These are phyloP conservation scores for Lepidocyrtinus sp. DNA, from an alignment of 2,888 invertebrate species.

Conservation along the genomic window DNA sequence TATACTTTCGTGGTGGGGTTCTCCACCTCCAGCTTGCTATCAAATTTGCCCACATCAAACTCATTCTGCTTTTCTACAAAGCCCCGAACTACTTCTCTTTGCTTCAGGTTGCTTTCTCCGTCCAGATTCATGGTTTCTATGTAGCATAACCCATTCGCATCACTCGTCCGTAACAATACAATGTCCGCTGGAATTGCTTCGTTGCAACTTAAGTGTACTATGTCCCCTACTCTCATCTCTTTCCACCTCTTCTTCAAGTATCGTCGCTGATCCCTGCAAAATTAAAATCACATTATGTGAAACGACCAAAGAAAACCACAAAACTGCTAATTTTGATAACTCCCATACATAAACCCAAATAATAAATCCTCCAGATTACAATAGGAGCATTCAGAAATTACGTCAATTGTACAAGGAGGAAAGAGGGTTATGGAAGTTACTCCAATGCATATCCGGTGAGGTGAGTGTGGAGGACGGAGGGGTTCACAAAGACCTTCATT, in stretches of 20 bases:
- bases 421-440: background rate
- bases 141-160: constrained; percentile 90
- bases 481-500: too few species aligned
- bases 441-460: too few species aligned
- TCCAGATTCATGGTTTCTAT: constrained; percentile 97
- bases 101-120: constrained; percentile 96
- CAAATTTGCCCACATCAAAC: constrained; percentile 74
- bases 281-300: constrained; percentile 73
- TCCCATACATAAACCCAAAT: too few species aligned
- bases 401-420: background rate
- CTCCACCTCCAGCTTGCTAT: constrained; percentile 91
- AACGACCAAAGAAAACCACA: constrained; percentile 69
- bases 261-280: constrained; percentile 82
- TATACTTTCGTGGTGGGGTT: constrained; percentile 96
- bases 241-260: constrained; percentile 92
- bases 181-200: constrained; percentile 98
- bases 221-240: constrained; percentile 92
- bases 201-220: constrained; percentile 96
- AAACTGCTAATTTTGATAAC: background rate
- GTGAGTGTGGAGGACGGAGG: too few species aligned
- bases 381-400: too few species aligned
- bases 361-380: too few species aligned
- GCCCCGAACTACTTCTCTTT: constrained; percentile 87
- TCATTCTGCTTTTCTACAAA: constrained; percentile 77
- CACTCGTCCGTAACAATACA: constrained; percentile 89